phyloP scores from a whole-genome alignment of 2,888 invertebrate genomes.

The Noctua comes region DNA sequence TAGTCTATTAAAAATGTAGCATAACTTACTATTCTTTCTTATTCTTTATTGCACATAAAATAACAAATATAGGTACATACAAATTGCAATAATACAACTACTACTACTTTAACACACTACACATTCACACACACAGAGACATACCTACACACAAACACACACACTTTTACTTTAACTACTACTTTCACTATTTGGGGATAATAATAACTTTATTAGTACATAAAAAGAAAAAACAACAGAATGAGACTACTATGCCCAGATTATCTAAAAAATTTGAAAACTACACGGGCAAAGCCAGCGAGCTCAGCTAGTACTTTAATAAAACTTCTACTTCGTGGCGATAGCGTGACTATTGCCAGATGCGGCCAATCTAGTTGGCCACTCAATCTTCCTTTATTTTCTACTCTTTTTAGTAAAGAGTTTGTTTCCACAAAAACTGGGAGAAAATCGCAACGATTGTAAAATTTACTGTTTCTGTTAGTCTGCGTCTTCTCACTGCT shows the following conservation, averaged over 20 bases:
- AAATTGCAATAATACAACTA: too few relatives aligned
- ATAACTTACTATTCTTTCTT: not conserved
- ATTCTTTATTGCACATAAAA: too few relatives aligned
- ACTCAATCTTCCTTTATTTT: slow-evolving; percentile 46
- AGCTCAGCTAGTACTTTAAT: slow-evolving; percentile 40
- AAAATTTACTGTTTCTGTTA: not conserved
- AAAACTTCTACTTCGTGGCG: slow-evolving; percentile 28
- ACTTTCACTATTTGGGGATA: too few relatives aligned
- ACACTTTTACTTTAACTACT: too few relatives aligned
- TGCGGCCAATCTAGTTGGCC: slow-evolving; percentile 25
- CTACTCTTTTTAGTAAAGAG: slow-evolving; percentile 12
- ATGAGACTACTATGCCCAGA: not conserved
- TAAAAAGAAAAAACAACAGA: too few relatives aligned
- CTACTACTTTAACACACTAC: too few relatives aligned
- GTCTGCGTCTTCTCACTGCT: not conserved
- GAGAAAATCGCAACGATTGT: not conserved
- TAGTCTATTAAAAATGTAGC: not conserved
- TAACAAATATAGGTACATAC: too few relatives aligned
- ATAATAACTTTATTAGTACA: too few relatives aligned
- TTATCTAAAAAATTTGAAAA: not conserved
- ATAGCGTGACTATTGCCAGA: slow-evolving; percentile 51
- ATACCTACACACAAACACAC: too few relatives aligned
- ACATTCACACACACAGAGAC: too few relatives aligned
- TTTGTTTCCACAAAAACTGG: not conserved
- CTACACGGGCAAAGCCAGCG: not conserved